Percentiles rank a stretch among this genome's conserved stretches.
These are phyloP conservation scores for Eupithecia centaureata DNA, from an alignment of 2,888 invertebrate species.

Conservation along the genomic window DNA sequence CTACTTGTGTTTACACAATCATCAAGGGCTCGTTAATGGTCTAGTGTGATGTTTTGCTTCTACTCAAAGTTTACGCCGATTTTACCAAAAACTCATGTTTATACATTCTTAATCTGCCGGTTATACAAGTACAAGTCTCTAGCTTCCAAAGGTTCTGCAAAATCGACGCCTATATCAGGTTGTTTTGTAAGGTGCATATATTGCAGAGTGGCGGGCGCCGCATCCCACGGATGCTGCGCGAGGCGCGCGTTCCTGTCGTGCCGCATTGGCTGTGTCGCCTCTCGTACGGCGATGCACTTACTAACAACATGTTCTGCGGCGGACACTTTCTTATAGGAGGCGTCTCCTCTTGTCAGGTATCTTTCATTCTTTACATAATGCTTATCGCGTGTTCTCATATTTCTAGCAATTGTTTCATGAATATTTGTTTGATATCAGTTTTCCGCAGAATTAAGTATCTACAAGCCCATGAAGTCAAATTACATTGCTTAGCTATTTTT, in stretches of 20 bases:
- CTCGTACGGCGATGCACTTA: slow-evolving; percentile 77
- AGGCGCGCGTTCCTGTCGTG: slow-evolving; percentile 77
- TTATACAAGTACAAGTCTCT: neutral
- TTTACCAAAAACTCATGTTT: neutral
- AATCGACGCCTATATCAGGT: neutral
- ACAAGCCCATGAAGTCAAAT: too few species aligned
- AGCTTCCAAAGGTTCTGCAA: neutral
- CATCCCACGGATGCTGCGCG: slow-evolving; percentile 75
- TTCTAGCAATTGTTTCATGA: too few species aligned
- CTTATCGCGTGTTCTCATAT: neutral
- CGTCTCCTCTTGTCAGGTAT: slow-evolving; percentile 84
- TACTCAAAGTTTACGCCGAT: neutral
- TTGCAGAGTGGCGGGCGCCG: slow-evolving; percentile 53
- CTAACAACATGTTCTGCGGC: slow-evolving; percentile 85
- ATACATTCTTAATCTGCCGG: neutral
- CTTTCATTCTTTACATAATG: neutral
- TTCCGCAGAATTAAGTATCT: too few species aligned
- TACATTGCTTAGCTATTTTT: too few species aligned
- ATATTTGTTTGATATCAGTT: neutral
- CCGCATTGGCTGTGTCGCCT: slow-evolving; percentile 76
- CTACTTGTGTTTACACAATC: neutral
- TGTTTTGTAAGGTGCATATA: neutral
- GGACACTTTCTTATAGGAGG: slow-evolving; percentile 83
- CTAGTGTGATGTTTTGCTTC: neutral
- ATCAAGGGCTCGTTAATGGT: neutral